These are phyloP conservation scores for Steinernema scapterisci DNA, from an alignment of 2,888 invertebrate genomes.

Conservation along the genomic window DNA sequence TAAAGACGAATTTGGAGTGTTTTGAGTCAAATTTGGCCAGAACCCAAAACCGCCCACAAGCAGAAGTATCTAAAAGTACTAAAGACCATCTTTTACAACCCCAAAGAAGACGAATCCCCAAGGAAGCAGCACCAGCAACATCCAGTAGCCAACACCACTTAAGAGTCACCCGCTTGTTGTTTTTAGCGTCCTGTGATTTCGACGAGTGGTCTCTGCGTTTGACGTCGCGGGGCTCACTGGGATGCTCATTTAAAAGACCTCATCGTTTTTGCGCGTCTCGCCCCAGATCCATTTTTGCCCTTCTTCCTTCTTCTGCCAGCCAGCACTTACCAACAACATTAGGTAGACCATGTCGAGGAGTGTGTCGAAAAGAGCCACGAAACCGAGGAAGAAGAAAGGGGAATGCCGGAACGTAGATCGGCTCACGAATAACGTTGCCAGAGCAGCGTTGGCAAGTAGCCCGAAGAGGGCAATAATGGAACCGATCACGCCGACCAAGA, in stretches of 20 bases:
- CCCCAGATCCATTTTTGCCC: background rate
- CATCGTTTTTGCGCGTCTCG: too few species aligned
- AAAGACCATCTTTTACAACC: background rate
- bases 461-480: constrained; percentile 60
- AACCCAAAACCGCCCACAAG: too few species aligned
- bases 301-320: background rate
- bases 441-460: constrained; percentile 58
- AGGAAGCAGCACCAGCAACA: background rate
- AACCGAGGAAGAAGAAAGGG: constrained; percentile 67
- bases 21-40: too few species aligned
- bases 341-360: constrained; percentile 62
- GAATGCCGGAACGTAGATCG: constrained; percentile 61
- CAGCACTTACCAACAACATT: constrained; percentile 53
- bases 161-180: background rate
- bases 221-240: background rate
- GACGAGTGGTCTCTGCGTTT: constrained; percentile 21
- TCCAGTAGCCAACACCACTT: too few species aligned
- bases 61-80: too few species aligned
- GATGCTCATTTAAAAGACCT: too few species aligned
- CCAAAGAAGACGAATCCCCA: background rate
- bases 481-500: constrained; percentile 57
- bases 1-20: too few species aligned
- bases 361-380: constrained; percentile 65
- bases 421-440: constrained; percentile 60
- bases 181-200: background rate